Percentiles rank a stretch among this genome's conserved stretches.
These are phyloP conservation scores for Centroberyx gerrardi DNA, from an alignment of 2,797 vertebrate genomes.

Conservation along the genomic window DNA sequence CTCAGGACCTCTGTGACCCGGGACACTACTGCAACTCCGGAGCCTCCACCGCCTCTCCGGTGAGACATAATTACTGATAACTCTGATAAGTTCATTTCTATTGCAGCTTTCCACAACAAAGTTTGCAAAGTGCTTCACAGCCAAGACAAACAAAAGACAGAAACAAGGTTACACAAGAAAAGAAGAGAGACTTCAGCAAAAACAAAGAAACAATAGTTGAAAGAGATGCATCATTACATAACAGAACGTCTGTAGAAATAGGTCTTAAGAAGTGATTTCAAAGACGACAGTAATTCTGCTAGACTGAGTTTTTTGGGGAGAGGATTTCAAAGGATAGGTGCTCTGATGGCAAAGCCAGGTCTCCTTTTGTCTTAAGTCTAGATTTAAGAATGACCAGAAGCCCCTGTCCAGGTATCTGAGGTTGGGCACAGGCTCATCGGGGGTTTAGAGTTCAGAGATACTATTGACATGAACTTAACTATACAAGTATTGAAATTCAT, in stretches of 20 bases:
- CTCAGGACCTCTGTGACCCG: conserved; percentile 88
- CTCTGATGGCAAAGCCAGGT: neutral
- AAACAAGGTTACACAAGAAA: neutral
- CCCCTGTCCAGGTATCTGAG: neutral
- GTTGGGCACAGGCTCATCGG: neutral
- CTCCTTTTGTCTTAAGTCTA: neutral
- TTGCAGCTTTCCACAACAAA: too few relatives aligned
- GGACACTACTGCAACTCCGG: conserved; percentile 90
- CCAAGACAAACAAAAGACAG: too few relatives aligned
- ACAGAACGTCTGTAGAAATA: too few relatives aligned
- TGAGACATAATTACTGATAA: conserved; percentile 67
- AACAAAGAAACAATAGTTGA: neutral
- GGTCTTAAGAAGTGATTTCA: too few relatives aligned
- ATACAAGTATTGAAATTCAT: neutral
- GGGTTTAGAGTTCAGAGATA: too few relatives aligned
- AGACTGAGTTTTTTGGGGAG: neutral
- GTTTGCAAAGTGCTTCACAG: too few relatives aligned
- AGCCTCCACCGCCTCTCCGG: conserved; percentile 87
- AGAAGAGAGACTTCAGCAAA: neutral
- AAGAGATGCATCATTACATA: too few relatives aligned
- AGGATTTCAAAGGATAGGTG: neutral
- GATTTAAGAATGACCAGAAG: neutral
- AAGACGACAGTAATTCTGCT: too few relatives aligned
- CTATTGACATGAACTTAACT: too few relatives aligned
- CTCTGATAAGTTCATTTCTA: neutral